phyloP scores from a whole-genome alignment of 2,888 invertebrate genomes.

The Polylopha cassiicola region DNA sequence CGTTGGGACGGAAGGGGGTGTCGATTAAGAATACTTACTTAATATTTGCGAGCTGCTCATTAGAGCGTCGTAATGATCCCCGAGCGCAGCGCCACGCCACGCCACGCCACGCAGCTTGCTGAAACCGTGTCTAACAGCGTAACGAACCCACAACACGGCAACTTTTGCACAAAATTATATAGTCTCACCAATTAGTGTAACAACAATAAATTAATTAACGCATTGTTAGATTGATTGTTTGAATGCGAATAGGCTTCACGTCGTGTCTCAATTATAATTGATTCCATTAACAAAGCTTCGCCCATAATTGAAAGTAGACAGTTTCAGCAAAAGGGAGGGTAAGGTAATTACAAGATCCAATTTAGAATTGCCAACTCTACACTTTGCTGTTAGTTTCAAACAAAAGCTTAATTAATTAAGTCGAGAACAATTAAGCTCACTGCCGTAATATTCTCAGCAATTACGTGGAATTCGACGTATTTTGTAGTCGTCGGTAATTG shows the following conservation, averaged over 20 bases:
- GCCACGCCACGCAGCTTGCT: too few relatives aligned
- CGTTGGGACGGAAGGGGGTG: neutral
- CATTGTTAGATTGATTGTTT: slow-evolving; percentile 43
- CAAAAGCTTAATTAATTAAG: slow-evolving; percentile 78
- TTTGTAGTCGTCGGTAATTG: slow-evolving; percentile 71
- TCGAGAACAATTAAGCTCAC: slow-evolving; percentile 77
- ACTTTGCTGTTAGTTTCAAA: slow-evolving; percentile 78
- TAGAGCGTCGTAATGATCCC: slow-evolving; percentile 46
- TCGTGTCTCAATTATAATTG: slow-evolving; percentile 71
- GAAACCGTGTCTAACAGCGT: too few relatives aligned
- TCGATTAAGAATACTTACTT: slow-evolving; percentile 4
- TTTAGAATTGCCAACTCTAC: slow-evolving; percentile 78
- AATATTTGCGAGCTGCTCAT: slow-evolving; percentile 41
- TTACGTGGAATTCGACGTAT: slow-evolving; percentile 74
- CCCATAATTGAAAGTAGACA: slow-evolving; percentile 75
- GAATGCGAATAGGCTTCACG: slow-evolving; percentile 52
- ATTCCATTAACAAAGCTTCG: slow-evolving; percentile 72
- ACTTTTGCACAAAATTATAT: neutral
- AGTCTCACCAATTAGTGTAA: slow-evolving; percentile 28
- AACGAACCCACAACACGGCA: slow-evolving; percentile 2
- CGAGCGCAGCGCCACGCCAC: slow-evolving; percentile 35
- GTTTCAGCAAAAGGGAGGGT: slow-evolving; percentile 70
- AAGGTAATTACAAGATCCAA: slow-evolving; percentile 78
- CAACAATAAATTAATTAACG: slow-evolving; percentile 49
- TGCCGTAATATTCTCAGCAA: slow-evolving; percentile 76